Conservation (phyloP, 2,888 invertebrate species). For the Azorinus chamasolen region DNA sequence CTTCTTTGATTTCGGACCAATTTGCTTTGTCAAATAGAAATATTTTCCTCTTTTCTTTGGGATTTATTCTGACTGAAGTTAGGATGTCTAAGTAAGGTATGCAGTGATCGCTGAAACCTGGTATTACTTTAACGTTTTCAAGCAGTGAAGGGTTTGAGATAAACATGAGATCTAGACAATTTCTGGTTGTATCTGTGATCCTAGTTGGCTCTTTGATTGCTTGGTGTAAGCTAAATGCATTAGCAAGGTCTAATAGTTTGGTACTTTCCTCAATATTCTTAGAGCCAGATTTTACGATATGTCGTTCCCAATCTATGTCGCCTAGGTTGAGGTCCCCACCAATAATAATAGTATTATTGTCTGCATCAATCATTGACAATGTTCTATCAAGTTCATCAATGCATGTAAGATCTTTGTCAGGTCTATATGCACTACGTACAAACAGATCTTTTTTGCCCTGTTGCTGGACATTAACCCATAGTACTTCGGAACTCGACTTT, state of each 20-base stretch:
- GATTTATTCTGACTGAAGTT: constrained; percentile 20
- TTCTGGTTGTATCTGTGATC: constrained; percentile 17
- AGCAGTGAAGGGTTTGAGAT: constrained; percentile 11
- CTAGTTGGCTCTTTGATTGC: constrained; percentile 20
- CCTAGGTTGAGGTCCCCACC: constrained; percentile 23
- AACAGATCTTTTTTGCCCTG: constrained; percentile 19
- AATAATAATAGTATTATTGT: constrained; percentile 3
- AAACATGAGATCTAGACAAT: constrained; percentile 22
- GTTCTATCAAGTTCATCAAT: constrained; percentile 13
- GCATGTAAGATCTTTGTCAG: constrained; percentile 4
- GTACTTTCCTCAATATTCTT: constrained; percentile 13
- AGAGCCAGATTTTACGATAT: constrained; percentile 8
- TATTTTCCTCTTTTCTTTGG: constrained; percentile 18
- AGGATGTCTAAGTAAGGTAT: constrained; percentile 24
- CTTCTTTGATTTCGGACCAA: constrained; percentile 20
- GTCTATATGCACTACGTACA: constrained; percentile 18
- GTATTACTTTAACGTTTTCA: constrained; percentile 25
- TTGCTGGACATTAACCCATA: constrained; percentile 36
- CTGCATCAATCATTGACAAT: not conserved
- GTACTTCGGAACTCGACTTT: constrained; percentile 31
- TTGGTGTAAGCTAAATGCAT: constrained; percentile 10
- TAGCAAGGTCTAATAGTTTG: constrained; percentile 13
- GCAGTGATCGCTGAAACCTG: constrained; percentile 29
- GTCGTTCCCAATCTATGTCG: constrained; percentile 14
- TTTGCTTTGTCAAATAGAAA: constrained; percentile 29